phyloP scores from a whole-genome alignment of 2,888 invertebrate species.

The Eupithecia abbreviata region DNA sequence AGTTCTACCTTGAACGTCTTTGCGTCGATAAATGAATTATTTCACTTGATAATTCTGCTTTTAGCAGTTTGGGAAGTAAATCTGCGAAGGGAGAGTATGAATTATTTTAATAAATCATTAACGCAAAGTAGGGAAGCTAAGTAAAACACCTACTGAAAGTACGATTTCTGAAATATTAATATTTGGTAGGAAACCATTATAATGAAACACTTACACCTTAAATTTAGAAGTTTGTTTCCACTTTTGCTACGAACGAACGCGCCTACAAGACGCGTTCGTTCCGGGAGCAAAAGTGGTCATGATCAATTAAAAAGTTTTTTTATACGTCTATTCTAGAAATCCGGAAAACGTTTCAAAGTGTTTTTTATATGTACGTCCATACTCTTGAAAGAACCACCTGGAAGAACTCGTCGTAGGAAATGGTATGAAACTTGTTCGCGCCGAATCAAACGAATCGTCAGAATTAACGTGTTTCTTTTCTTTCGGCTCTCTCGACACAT shows the following conservation, averaged over 20 bases:
- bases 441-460: background rate
- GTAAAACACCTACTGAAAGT: background rate
- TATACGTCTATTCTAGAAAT: background rate
- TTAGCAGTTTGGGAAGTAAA: constrained; percentile 13
- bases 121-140: background rate
- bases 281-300: too few species aligned
- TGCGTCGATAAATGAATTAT: constrained; percentile 29
- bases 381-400: background rate
- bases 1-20: constrained; percentile 28
- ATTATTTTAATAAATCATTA: background rate
- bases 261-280: too few species aligned
- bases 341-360: background rate
- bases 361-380: background rate
- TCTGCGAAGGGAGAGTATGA: background rate
- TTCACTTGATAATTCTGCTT: constrained; percentile 17
- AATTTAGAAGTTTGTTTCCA: background rate
- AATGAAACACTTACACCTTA: too few species aligned
- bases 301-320: too few species aligned
- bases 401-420: background rate
- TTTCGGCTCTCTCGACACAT: background rate
- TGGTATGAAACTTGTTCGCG: background rate
- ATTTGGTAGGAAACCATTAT: background rate
- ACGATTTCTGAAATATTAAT: background rate
- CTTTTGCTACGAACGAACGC: background rate
- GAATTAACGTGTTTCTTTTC: background rate